These are phyloP conservation scores for Leptinotarsa rubiginosa DNA, from an alignment of 2,888 invertebrate species.

Conservation along the genomic window DNA sequence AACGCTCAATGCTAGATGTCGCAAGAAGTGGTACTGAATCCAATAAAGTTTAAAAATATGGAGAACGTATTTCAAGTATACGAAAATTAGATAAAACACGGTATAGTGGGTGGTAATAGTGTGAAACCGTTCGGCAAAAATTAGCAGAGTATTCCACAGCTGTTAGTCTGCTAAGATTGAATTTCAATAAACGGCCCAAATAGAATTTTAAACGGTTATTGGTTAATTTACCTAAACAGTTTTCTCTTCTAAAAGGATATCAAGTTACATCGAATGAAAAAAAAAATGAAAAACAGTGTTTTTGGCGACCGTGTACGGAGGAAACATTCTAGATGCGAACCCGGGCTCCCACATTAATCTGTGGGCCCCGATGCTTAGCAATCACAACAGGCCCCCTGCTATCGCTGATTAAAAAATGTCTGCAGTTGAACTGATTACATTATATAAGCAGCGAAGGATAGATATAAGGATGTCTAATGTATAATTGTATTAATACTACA, in stretches of 20 bases:
- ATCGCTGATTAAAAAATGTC: no score
- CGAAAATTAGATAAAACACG: neutral
- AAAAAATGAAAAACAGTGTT: neutral
- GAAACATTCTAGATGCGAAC: no score
- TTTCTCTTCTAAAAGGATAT: neutral
- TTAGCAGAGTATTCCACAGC: neutral
- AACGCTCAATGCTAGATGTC: no score
- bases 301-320: neutral
- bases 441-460: no score
- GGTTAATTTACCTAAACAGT: neutral
- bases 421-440: no score
- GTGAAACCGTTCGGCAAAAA: neutral
- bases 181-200: neutral
- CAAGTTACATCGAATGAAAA: neutral
- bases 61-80: neutral
- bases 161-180: neutral
- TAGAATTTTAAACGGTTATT: neutral
- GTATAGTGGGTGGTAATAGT: neutral
- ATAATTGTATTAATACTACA: no score
- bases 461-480: no score
- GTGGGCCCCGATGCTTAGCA: no score
- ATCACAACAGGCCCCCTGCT: no score
- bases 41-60: neutral
- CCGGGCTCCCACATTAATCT: no score
- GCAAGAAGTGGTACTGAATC: no score